phyloP scores from a whole-genome alignment of 1,140 invertebrate species.

The Vollenhovia emeryi region DNA sequence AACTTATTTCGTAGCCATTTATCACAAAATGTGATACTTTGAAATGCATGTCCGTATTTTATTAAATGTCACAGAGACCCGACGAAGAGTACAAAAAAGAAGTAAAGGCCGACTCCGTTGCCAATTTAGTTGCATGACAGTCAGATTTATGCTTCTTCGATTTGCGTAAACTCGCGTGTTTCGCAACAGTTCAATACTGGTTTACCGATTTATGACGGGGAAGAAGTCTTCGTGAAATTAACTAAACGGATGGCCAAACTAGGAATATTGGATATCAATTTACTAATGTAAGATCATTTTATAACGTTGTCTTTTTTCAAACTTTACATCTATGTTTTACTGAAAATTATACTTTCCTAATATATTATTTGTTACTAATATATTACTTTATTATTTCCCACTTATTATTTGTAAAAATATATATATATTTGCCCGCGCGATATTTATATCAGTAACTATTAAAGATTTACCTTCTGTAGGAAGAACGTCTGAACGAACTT shows the following conservation, averaged over 20 bases:
- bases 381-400: neutral
- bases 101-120: neutral
- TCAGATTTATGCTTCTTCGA: constrained; percentile 27
- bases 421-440: neutral
- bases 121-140: constrained; percentile 45
- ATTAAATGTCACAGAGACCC: neutral
- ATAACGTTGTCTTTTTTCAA: neutral
- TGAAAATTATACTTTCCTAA: neutral
- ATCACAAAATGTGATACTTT: neutral
- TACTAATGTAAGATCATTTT: neutral
- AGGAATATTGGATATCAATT: constrained; percentile 31
- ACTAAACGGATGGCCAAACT: neutral
- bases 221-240: constrained; percentile 10
- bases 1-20: neutral
- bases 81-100: constrained; percentile 2
- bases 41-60: neutral
- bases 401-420: neutral
- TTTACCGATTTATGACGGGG: neutral
- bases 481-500: constrained; percentile 31
- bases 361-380: neutral
- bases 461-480: constrained; percentile 67
- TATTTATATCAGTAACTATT: neutral
- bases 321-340: neutral
- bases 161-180: constrained; percentile 47
- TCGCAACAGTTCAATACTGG: constrained; percentile 16